These are phyloP conservation scores for Sternarchorhynchus goeldii DNA, from an alignment of 2,797 vertebrate species.

Conservation along the genomic window DNA sequence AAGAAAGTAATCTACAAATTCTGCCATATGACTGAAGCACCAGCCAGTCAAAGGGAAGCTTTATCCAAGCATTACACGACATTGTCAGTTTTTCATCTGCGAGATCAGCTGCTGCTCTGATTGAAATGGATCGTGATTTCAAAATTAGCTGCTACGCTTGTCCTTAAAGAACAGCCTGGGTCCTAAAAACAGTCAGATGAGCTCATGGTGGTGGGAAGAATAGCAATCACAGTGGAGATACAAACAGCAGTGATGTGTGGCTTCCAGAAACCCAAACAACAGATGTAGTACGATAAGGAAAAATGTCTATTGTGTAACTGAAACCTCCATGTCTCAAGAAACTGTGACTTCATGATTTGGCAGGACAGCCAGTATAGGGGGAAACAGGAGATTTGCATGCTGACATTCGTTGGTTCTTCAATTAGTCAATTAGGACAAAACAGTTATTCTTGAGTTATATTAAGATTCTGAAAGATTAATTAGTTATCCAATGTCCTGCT, in stretches of 20 bases:
- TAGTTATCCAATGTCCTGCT: no score
- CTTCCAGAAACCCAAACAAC: conserved; percentile 81
- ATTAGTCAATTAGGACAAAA: not conserved
- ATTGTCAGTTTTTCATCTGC: no score
- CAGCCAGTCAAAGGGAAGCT: no score
- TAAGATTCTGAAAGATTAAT: not conserved
- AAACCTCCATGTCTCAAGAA: conserved; percentile 72
- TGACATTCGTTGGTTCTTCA: not conserved
- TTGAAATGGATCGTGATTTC: conserved; percentile 24
- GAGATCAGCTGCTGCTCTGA: conserved; percentile 4
- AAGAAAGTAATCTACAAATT: no score
- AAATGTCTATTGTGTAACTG: conserved; percentile 73
- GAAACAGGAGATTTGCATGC: not conserved
- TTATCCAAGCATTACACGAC: no score
- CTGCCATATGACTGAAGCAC: no score
- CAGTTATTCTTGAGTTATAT: not conserved
- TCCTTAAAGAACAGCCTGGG: conserved; percentile 36
- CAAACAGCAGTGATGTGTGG: conserved; percentile 75
- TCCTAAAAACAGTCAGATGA: conserved; percentile 66
- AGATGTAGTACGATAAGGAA: conserved; percentile 74
- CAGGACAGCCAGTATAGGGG: not conserved
- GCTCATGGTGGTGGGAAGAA: conserved; percentile 74
- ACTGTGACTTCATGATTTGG: conserved; percentile 69
- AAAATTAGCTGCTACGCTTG: conserved; percentile 22
- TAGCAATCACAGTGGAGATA: conserved; percentile 75